Base-by-base conservation (phyloP, 2,113 vertebrate species). In the Calcarius ornatus region DNA sequence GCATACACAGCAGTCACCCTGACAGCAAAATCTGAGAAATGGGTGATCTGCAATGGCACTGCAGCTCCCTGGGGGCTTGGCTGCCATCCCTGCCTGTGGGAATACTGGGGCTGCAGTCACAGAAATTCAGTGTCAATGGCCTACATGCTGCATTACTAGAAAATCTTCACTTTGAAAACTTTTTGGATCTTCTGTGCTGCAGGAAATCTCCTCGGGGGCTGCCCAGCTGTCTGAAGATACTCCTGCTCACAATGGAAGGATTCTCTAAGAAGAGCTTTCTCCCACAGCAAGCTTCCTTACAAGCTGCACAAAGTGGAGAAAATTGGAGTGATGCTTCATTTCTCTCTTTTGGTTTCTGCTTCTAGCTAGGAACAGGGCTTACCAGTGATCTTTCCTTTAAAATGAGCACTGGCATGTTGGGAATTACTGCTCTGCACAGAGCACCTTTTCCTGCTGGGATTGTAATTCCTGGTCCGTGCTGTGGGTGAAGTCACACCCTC, bases 221-320 rank as follows among this genome's bases (percentile, higher is more conserved):
- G 10, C 28, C 50, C 0, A 0, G 38, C 30, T 79, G 20, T 15
- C 43, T 47, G 57, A 23, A 57, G 76, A 38, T 5, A 7, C 10
- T 60, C 45, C 50, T 73, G 28, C n/a, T 68, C 48, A 15, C 35
- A 71, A 0, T 51, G 57, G 35, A 71, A 64, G 43, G 17, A 64
- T 82, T 28, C 20, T 71, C 63, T 45, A 3, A 4, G 25, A n/a
- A 56, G 27, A n/a, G 11, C 11, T 79, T 88, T 83, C 48, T 64
- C 14, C n/a, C 27, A 37, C 27, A 33, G 27, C 0, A 0, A 83
- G 30, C 68, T 64, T 71, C 63, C 30, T 80, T 51, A 64, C 11
- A 63, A 43, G n/a, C 15, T 48, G 20, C 42, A 86, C 15, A 35
- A 73, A 78, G 12, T 14, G 60, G 60, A 73, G 28, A 66, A 81